These are phyloP conservation scores for Druceiella hillmani DNA, from an alignment of 2,888 invertebrate species.

Conservation along the genomic window DNA sequence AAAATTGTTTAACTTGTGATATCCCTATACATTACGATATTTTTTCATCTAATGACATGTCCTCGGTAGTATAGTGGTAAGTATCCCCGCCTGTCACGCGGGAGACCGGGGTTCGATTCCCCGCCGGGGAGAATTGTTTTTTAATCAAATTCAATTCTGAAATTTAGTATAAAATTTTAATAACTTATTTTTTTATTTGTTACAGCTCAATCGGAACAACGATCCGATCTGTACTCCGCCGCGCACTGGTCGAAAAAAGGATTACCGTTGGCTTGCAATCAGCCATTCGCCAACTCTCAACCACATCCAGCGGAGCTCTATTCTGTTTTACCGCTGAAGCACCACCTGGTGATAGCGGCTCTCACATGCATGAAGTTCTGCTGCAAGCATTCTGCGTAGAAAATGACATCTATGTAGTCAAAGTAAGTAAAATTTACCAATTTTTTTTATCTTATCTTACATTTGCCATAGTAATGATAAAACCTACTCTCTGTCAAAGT, in stretches of 20 bases:
- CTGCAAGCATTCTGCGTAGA: conserved; percentile 75
- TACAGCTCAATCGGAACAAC: conserved; percentile 47
- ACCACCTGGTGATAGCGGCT: conserved; percentile 64
- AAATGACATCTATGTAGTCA: conserved; percentile 70
- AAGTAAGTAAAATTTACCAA: conserved; percentile 42
- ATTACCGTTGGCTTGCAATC: conserved; percentile 60
- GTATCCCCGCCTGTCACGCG: conserved; percentile 57
- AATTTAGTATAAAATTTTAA: too few relatives aligned
- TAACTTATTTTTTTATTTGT: conserved; percentile 27
- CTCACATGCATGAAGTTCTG: conserved; percentile 73
- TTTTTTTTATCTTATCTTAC: conserved; percentile 32
- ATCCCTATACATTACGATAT: too few relatives aligned
- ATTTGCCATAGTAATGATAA: too few relatives aligned
- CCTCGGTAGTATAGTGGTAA: conserved; percentile 55
- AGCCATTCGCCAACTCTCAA: conserved; percentile 55
- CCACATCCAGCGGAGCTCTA: conserved; percentile 55
- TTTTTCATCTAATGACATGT: too few relatives aligned
- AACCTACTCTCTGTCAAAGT: too few relatives aligned
- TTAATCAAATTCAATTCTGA: too few relatives aligned
- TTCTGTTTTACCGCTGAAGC: conserved; percentile 66
- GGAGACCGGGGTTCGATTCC: conserved; percentile 57
- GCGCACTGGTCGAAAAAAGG: conserved; percentile 51
- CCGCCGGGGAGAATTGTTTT: too few relatives aligned
- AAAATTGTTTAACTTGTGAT: too few relatives aligned
- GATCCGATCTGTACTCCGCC: conserved; percentile 49